Evolutionary conservation across 2,113 vertebrate species (phyloP).

Genomic region (Megalops atlanticus): DNA sequence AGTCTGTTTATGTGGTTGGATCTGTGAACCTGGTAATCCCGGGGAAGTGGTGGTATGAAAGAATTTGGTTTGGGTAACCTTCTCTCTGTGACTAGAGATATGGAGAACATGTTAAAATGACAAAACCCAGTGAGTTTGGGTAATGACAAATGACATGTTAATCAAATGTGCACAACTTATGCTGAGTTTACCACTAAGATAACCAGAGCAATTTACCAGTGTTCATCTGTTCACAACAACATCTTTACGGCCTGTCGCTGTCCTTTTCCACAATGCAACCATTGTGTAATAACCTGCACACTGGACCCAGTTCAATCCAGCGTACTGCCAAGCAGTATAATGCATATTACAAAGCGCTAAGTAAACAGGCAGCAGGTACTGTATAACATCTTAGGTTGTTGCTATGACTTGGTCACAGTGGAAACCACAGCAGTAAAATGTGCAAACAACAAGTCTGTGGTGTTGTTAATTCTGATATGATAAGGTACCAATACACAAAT

Average conservation of each 20-base stretch:
- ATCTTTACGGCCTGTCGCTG: too few species aligned
- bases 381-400: neutral
- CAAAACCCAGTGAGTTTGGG: neutral
- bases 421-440: neutral
- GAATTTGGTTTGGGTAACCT: conserved; percentile 47
- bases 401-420: neutral
- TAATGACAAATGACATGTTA: neutral
- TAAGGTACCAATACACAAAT: neutral
- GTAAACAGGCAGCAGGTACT: too few species aligned
- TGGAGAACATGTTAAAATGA: neutral
- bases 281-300: neutral
- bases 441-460: neutral
- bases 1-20: conserved; percentile 52
- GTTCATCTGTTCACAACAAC: neutral
- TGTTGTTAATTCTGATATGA: neutral
- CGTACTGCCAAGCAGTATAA: neutral
- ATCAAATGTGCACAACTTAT: neutral
- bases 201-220: neutral
- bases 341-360: neutral
- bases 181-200: neutral
- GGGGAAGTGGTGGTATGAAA: conserved; percentile 54
- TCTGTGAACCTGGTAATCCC: conserved; percentile 47
- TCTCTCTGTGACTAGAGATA: conserved; percentile 36
- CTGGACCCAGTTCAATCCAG: neutral
- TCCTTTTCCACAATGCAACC: neutral